phyloP scores from a whole-genome alignment of 2,797 vertebrate species.

The Chelonia mydas region DNA sequence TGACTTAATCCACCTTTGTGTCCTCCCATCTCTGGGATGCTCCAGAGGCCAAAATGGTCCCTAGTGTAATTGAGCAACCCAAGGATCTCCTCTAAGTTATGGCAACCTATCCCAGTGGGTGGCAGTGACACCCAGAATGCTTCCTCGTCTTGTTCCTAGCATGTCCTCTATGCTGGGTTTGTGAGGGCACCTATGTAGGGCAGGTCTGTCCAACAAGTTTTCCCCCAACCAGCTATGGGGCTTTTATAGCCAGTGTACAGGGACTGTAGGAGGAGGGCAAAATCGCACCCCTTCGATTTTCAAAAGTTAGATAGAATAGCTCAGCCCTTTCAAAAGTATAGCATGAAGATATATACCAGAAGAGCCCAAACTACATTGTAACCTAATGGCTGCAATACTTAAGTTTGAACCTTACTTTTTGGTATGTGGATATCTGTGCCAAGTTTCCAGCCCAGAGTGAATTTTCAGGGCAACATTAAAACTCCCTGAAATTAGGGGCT shows the following conservation, averaged over 20 bases:
- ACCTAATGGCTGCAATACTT: neutral
- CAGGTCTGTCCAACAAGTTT: rapidly evolving
- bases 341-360: too few species aligned
- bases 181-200: neutral
- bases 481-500: rapidly evolving
- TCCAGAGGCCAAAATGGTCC: neutral
- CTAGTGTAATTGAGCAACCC: neutral
- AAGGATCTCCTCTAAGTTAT: neutral
- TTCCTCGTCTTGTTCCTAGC: neutral
- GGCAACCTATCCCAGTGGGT: too few species aligned
- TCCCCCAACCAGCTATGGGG: rapidly evolving
- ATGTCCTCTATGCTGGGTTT: neutral
- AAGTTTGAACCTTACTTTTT: neutral
- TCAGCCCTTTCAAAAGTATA: too few species aligned
- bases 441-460: neutral
- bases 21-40: neutral
- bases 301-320: too few species aligned
- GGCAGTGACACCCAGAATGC: neutral
- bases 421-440: neutral
- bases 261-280: neutral
- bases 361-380: neutral
- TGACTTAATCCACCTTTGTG: neutral
- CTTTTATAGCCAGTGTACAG: neutral
- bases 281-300: too few species aligned
- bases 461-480: neutral